phyloP scores from a whole-genome alignment of 2,797 vertebrate genomes.

The Lagorchestes hirsutus region DNA sequence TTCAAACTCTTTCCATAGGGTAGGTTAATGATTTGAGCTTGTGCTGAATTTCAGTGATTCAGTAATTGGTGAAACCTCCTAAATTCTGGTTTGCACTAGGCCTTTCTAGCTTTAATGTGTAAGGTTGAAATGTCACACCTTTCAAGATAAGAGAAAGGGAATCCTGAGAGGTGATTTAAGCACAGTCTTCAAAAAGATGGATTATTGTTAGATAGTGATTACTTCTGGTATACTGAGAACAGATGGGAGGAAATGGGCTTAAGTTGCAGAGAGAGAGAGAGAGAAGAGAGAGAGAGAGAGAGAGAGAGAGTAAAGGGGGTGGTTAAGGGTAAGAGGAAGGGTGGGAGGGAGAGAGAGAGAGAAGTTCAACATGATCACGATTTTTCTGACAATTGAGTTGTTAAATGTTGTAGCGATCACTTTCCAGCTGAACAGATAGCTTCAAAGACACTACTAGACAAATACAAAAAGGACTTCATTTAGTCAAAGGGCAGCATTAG shows the following conservation, averaged over 20 bases:
- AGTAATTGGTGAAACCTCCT: background rate
- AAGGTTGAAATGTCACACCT: background rate
- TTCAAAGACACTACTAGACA: background rate
- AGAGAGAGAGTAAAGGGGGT: too few species aligned
- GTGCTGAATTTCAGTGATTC: background rate
- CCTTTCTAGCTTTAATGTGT: background rate
- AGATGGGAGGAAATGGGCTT: background rate
- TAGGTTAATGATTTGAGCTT: background rate
- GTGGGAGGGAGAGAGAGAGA: too few species aligned
- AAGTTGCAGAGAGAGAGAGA: background rate
- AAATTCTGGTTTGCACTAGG: background rate
- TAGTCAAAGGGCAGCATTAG: background rate
- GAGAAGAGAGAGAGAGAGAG: too few species aligned
- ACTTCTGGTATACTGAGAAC: background rate
- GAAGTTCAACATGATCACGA: background rate
- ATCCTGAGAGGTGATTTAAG: background rate
- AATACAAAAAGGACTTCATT: background rate
- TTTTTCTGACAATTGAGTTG: background rate
- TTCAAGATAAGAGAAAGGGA: background rate
- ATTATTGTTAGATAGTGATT: background rate
- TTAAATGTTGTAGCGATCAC: background rate
- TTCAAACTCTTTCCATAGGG: background rate
- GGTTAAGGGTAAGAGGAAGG: too few species aligned
- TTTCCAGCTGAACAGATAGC: constrained; percentile 5
- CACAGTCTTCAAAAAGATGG: background rate